Percentiles rank a stretch among this genome's conserved stretches.
phyloP scores from a whole-genome alignment of 2,113 vertebrate genomes.

The Pungitius pungitius region DNA sequence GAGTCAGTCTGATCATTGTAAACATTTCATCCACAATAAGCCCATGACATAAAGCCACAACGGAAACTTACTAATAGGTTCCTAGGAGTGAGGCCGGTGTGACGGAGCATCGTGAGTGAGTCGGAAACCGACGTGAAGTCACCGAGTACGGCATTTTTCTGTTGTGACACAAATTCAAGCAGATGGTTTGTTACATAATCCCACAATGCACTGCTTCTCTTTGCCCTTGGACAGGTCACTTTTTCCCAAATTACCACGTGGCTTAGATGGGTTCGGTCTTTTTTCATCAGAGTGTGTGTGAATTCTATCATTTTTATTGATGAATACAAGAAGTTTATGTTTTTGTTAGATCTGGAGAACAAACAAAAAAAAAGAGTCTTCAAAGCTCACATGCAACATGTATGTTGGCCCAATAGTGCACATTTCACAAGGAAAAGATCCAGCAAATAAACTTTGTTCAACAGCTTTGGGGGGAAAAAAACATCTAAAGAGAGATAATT shows the following conservation, averaged over 20 bases:
- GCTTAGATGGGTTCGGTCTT: conserved; percentile 18
- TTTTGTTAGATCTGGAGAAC: background rate
- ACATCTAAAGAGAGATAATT: background rate
- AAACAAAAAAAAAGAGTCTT: background rate
- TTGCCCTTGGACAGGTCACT: conserved; percentile 16
- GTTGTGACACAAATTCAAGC: conserved; percentile 20
- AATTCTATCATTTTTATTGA: conserved; percentile 18
- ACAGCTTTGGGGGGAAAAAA: background rate
- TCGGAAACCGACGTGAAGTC: background rate
- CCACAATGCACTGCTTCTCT: background rate
- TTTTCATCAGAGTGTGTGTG: conserved; percentile 22
- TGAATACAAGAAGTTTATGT: background rate
- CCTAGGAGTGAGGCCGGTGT: background rate
- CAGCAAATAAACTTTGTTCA: background rate
- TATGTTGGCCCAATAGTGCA: background rate
- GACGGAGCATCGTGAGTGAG: background rate
- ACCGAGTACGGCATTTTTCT: conserved; percentile 1
- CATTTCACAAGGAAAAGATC: background rate
- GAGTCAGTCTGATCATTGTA: background rate
- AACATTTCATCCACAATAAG: background rate
- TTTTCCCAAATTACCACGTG: conserved; percentile 17
- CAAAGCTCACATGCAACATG: background rate
- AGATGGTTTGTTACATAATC: conserved; percentile 34
- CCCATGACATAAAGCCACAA: background rate
- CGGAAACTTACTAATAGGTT: background rate